phyloP scores from a whole-genome alignment of 2,888 invertebrate genomes.

The Miltochrista miniata region DNA sequence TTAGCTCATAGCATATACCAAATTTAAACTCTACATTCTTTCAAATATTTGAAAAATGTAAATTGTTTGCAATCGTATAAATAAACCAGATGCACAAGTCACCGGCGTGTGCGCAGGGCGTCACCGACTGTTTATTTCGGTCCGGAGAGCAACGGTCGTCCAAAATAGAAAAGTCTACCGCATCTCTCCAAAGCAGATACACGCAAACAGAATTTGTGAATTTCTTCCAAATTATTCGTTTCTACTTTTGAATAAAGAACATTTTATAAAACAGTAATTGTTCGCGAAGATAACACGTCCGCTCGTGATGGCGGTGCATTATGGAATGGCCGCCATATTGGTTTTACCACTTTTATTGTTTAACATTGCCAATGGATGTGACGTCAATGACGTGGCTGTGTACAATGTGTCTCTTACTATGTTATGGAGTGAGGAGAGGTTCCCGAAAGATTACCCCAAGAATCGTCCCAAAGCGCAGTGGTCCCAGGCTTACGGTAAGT shows the following conservation, averaged over 20 bases:
- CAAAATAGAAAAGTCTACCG: conserved; percentile 80
- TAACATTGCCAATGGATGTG: conserved; percentile 77
- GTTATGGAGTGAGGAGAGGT: conserved; percentile 93
- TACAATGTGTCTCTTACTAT: conserved; percentile 94
- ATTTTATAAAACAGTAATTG: conserved; percentile 12
- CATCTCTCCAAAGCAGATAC: conserved; percentile 61
- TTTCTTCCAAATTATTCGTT: conserved; percentile 34
- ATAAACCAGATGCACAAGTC: conserved; percentile 53
- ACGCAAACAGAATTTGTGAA: conserved; percentile 57
- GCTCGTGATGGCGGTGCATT: conserved; percentile 48
- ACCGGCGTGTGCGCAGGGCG: conserved; percentile 52
- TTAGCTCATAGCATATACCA: too few species aligned
- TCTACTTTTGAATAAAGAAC: conserved; percentile 29
- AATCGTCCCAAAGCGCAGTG: conserved; percentile 96
- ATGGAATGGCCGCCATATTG: conserved; percentile 70
- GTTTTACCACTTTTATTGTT: conserved; percentile 48
- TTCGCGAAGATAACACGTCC: conserved; percentile 39
- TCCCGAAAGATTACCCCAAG: conserved; percentile 94
- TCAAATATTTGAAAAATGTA: background rate
- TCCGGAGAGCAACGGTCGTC: conserved; percentile 61
- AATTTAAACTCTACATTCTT: too few species aligned
- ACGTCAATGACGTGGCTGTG: conserved; percentile 91
- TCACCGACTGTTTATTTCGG: conserved; percentile 77
- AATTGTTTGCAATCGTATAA: conserved; percentile 35
- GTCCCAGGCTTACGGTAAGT: conserved; percentile 95